Evolutionary conservation across 92 coral and sea anemone species (phyloP).

Genomic region (Pocillopora grandis): DNA sequence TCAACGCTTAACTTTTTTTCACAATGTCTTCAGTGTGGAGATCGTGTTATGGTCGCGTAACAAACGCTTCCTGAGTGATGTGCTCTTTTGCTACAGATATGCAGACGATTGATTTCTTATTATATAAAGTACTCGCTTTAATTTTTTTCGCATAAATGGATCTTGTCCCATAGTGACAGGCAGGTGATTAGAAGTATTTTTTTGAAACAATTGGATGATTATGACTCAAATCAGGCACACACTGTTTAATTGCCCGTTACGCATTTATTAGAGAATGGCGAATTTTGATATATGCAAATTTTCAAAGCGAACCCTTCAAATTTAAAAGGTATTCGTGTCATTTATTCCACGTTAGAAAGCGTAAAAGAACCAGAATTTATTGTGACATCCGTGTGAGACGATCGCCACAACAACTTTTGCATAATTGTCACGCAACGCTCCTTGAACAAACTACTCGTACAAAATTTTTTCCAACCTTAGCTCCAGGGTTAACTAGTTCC

Average conservation of each 20-base stretch:
- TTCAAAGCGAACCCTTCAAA: too few relatives aligned
- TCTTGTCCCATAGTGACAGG: constrained; percentile 15
- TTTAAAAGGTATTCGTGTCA: too few relatives aligned
- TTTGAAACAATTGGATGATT: neutral
- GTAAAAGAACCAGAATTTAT: too few relatives aligned
- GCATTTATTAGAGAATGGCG: neutral
- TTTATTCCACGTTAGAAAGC: too few relatives aligned
- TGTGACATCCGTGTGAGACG: too few relatives aligned
- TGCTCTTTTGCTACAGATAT: neutral
- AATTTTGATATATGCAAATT: neutral
- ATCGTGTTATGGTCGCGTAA: neutral
- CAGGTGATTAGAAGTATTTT: constrained; percentile 8
- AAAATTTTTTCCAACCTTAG: too few relatives aligned
- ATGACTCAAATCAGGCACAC: neutral
- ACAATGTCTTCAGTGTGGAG: neutral
- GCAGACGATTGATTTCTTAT: neutral
- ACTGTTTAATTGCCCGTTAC: neutral
- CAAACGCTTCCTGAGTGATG: neutral
- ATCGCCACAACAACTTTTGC: too few relatives aligned
- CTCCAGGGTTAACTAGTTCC: too few relatives aligned
- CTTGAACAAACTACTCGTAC: too few relatives aligned
- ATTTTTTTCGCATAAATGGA: neutral
- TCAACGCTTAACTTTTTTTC: neutral
- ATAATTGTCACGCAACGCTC: too few relatives aligned
- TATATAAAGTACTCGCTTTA: neutral